phyloP scores from a whole-genome alignment of 2,113 vertebrate species.

The Heteronetta atricapilla region DNA sequence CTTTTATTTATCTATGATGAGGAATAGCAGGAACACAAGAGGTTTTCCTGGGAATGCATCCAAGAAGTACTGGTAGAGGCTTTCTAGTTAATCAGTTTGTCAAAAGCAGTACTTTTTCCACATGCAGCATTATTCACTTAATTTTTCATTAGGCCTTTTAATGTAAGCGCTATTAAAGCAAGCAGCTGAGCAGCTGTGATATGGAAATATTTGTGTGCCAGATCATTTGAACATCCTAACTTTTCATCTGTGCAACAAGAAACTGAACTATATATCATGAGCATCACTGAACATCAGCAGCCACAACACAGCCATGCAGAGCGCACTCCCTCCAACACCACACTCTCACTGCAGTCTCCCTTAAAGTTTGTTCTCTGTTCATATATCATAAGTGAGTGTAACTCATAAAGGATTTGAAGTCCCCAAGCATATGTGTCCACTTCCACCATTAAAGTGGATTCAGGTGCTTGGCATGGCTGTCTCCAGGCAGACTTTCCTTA shows the following conservation, averaged over 20 bases:
- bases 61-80: not conserved
- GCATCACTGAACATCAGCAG: not conserved
- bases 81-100: conserved; percentile 27
- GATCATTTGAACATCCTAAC: not conserved
- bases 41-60: conserved; percentile 9
- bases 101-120: conserved; percentile 26
- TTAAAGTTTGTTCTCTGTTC: conserved; percentile 17
- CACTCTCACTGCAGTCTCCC: not conserved
- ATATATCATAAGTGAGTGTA: conserved; percentile 63
- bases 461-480: conserved; percentile 71
- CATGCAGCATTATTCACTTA: conserved; percentile 14
- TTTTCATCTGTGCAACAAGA: not conserved
- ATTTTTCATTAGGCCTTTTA: conserved; percentile 40
- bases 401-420: conserved; percentile 65
- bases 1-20: conserved; percentile 2
- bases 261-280: not conserved
- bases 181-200: conserved; percentile 37
- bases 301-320: not conserved
- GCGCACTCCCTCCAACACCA: not conserved
- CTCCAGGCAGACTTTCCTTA: conserved; percentile 45
- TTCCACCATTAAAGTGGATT: conserved; percentile 69
- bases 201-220: not conserved
- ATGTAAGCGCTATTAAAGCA: not conserved
- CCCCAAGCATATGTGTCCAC: conserved; percentile 46
- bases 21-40: not conserved